Evolutionary conservation across 2,113 vertebrate species (phyloP).

Genomic region (Tragelaphus strepsiceros): DNA sequence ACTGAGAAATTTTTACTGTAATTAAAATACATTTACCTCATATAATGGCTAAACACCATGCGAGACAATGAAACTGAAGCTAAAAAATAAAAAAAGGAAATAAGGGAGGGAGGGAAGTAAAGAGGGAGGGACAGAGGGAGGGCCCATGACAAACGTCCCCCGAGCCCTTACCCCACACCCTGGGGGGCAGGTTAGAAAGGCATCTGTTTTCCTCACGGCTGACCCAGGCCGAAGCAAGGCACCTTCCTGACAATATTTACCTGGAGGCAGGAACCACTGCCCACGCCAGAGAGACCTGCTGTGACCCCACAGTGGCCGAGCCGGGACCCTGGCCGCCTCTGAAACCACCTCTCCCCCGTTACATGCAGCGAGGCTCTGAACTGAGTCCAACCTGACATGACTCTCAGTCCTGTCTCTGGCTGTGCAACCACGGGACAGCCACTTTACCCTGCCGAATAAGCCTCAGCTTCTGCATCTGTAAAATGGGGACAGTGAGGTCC

Average conservation of each 20-base stretch:
- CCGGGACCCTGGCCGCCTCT: background rate
- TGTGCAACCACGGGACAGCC: fast-evolving
- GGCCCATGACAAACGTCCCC: fast-evolving
- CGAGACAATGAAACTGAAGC: background rate
- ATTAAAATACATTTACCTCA: conserved; percentile 16
- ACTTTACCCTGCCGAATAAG: background rate
- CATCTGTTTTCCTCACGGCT: fast-evolving
- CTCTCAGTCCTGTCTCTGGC: background rate
- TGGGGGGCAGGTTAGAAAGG: fast-evolving
- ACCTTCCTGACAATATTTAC: background rate
- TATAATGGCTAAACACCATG: background rate
- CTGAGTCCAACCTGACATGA: background rate
- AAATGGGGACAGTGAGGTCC: background rate
- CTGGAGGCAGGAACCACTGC: background rate
- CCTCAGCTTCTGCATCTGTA: background rate
- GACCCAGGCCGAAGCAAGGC: background rate
- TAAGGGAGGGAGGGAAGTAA: no score
- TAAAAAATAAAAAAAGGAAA: no score
- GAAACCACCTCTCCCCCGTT: fast-evolving
- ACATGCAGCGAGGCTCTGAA: background rate
- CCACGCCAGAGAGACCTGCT: background rate
- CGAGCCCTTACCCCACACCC: background rate
- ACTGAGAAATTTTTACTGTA: background rate
- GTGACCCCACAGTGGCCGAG: fast-evolving
- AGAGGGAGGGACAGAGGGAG: no score